Evolutionary conservation across 2,888 invertebrate species (phyloP), one percentile per base, ranked within the genome.

Genomic region (Dastarcus helophoroides): DNA sequence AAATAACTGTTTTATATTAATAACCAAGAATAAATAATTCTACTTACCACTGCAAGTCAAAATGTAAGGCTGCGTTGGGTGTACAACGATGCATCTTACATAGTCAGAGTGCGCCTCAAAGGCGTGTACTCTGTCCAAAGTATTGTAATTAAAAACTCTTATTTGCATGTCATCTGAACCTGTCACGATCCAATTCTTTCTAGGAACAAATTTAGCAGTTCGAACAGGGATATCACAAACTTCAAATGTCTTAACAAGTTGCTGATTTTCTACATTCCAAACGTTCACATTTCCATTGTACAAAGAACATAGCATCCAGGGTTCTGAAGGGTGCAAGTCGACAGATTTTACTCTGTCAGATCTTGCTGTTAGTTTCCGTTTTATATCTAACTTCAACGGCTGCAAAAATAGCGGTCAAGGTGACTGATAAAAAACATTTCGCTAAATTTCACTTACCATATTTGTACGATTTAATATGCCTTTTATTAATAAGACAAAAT

Each of bases 101-200:
- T 99, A 98, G 64, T 98, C 98, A 2, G 95, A 93, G 62, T 99
- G 98, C 1, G 98, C 98, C 60, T 99, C 98, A 60, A 88, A 95
- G 3, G 88, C 76, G 55, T 97, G 93, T 3, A 93, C 84, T 45
- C 93, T 69, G 58, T 99, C 98, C 44, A 97, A 62, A 0, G 98
- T 98, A 62, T 99, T 98, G 64, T 98, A 99, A 64, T 99, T 99
- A 63, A 90, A 97, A 15, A 97, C 83, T 38, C 97, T 73, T 14
- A 98, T 81, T 58, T 85, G 84, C 83, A 89, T 89, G 58, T 89
- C 89, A 68, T 90, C 94, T 0, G 97, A 97, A 10, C 98, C 98
- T 2, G 94, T 90, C 27, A 98, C 79, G 27, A 98, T 80, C 98
- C 98, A 98, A 64, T 95, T 97, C 60, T 99, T 99, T 19, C 98